phyloP scores from a whole-genome alignment of 2,797 vertebrate species.

The Margarornis squamiger region DNA sequence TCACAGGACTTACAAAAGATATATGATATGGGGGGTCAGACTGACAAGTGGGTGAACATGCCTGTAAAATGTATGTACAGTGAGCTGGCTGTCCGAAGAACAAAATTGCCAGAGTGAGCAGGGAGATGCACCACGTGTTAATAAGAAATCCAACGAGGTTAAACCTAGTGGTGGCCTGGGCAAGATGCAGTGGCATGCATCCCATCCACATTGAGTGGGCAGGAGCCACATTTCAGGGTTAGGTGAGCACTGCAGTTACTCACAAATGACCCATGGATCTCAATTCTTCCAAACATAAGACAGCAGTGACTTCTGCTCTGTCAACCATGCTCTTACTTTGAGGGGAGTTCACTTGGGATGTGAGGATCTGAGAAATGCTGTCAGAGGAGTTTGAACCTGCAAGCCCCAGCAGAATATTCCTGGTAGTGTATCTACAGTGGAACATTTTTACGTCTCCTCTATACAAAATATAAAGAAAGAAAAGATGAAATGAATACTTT shows the following conservation, averaged over 20 bases:
- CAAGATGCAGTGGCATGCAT: neutral
- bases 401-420: neutral
- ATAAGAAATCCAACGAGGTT: neutral
- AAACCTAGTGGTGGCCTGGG: neutral
- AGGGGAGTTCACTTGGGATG: neutral
- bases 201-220: rapidly evolving
- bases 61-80: neutral
- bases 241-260: neutral
- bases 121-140: neutral
- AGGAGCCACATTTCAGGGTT: neutral
- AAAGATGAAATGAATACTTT: neutral
- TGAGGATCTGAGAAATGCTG: neutral
- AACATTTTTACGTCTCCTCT: neutral
- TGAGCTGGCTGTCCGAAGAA: neutral
- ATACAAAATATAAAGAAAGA: neutral
- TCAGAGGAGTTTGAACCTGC: neutral
- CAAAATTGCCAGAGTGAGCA: neutral
- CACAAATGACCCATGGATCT: neutral
- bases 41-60: neutral
- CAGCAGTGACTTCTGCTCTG: neutral
- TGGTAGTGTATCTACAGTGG: neutral
- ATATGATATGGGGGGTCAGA: neutral
- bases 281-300: neutral
- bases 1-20: neutral
- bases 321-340: neutral